phyloP scores from a whole-genome alignment of 2,113 vertebrate genomes.

The Salvelinus fontinalis region DNA sequence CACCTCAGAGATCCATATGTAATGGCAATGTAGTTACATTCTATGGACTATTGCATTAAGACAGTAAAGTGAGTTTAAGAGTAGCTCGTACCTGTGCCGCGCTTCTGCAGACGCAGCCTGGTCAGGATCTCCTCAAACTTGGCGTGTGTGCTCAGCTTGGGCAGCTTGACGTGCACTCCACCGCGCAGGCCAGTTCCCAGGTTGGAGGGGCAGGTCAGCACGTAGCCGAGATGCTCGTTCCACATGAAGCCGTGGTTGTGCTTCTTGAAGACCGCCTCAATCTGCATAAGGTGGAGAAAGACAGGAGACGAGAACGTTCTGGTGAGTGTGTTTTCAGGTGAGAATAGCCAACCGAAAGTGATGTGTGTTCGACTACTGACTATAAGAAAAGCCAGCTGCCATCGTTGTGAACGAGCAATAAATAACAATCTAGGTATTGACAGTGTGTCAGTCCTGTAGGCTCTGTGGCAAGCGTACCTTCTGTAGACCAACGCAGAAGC shows the following conservation, averaged over 20 bases:
- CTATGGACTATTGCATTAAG: neutral
- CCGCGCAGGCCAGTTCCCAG: constrained; percentile 92
- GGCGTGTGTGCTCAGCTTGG: constrained; percentile 89
- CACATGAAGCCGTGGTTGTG: constrained; percentile 92
- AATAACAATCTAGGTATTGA: neutral
- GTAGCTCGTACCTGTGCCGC: constrained; percentile 84
- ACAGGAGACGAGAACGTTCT: neutral
- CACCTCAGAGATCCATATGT: too few relatives aligned
- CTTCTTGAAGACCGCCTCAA: constrained; percentile 92
- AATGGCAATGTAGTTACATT: neutral
- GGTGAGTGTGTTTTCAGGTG: neutral
- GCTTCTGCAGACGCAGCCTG: constrained; percentile 93
- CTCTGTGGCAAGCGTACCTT: constrained; percentile 72
- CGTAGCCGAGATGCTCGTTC: constrained; percentile 91
- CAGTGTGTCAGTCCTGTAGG: constrained; percentile 61
- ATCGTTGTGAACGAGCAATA: constrained; percentile 48
- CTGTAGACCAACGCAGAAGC: constrained; percentile 89
- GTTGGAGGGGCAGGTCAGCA: constrained; percentile 95
- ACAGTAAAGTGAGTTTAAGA: neutral
- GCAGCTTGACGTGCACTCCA: constrained; percentile 89
- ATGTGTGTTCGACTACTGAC: constrained; percentile 40
- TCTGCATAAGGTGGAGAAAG: constrained; percentile 65
- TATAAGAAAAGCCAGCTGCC: too few relatives aligned
- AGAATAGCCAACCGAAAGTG: neutral
- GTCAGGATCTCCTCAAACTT: constrained; percentile 91